Evolutionary conservation across 2,888 invertebrate genomes (phyloP).

Genomic region (Ethmia dodecea): DNA sequence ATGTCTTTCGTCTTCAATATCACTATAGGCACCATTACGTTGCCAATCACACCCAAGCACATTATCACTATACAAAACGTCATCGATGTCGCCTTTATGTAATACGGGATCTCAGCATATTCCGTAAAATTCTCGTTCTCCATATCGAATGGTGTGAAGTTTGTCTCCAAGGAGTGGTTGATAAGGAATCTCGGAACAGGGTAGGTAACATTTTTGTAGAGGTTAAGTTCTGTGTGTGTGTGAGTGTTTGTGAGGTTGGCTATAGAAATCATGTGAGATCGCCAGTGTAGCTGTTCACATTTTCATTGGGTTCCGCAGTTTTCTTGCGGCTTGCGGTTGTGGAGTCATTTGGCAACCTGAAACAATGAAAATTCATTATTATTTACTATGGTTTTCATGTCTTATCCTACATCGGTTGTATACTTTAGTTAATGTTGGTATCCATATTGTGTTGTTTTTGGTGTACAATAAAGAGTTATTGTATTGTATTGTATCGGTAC

Average conservation of each 20-base stretch:
- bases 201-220: conserved; percentile 39
- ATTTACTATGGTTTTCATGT: too few species aligned
- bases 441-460: too few species aligned
- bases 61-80: conserved; percentile 92
- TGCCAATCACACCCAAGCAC: conserved; percentile 93
- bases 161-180: neutral
- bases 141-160: neutral
- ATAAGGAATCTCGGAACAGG: neutral
- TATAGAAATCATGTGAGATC: conserved; percentile 69
- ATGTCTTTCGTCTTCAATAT: conserved; percentile 95
- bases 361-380: conserved; percentile 8
- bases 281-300: conserved; percentile 49
- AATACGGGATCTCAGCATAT: conserved; percentile 84
- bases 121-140: conserved; percentile 54
- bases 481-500: too few species aligned
- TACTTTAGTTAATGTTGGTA: too few species aligned
- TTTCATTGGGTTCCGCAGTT: conserved; percentile 9
- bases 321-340: conserved; percentile 7
- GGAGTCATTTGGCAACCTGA: conserved; percentile 4
- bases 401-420: too few species aligned
- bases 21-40: conserved; percentile 95
- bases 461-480: too few species aligned
- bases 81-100: conserved; percentile 93
- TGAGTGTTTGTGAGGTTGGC: conserved; percentile 50
- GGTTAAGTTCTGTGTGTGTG: conserved; percentile 22